Base-by-base conservation (phyloP, 2,888 invertebrate genomes). In the Nycteola revayana region DNA sequence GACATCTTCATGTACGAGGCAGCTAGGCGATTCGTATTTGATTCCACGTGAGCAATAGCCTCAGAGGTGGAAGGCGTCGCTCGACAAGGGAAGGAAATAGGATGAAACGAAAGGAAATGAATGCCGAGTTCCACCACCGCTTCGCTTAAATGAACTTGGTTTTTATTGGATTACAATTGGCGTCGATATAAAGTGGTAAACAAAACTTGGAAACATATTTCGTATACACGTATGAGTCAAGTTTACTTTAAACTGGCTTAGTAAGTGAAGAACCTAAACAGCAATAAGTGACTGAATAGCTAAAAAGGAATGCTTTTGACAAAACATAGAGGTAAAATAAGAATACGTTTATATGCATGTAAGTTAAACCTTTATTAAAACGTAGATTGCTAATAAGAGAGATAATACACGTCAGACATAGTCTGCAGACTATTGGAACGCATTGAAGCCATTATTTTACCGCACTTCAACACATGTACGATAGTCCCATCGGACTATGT, bases 21-120 rank as follows among this genome's bases (percentile, higher is more conserved):
- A 88, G 88, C 88, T 88, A 62, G 78, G 86, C 88, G 85, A 76
- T 84, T 88, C 86, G 47, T 66, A 42, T 58, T 60, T 36, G 86
- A 88, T 86, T 82, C 78, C 88, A 89, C 87, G 42, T 88, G 75
- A 87, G 73, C 50, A 68, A 60, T 47, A 48, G 43, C 46, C 73
- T 78, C 83, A 88, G 89, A 82, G 90, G 87, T 89, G 90, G 79
- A 88, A 89, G 89, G 90, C 86, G 80, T 80, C 70, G 64, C 83
- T 79, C 72, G 74, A 75, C 73, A 66, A 60, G 69, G 83, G 73
- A 68, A 77, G 79, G 88, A 87, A 78, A 74, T 73, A 66, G 83
- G 69, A 73, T 59, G 34, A 61, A 72, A 62, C 44, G 65, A 60
- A 55, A 66, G 70, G 69, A 71, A 68, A 66, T 61, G 48, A 64